These are phyloP conservation scores for Eidolon helvum DNA, from an alignment of 2,113 vertebrate species.

Conservation along the genomic window DNA sequence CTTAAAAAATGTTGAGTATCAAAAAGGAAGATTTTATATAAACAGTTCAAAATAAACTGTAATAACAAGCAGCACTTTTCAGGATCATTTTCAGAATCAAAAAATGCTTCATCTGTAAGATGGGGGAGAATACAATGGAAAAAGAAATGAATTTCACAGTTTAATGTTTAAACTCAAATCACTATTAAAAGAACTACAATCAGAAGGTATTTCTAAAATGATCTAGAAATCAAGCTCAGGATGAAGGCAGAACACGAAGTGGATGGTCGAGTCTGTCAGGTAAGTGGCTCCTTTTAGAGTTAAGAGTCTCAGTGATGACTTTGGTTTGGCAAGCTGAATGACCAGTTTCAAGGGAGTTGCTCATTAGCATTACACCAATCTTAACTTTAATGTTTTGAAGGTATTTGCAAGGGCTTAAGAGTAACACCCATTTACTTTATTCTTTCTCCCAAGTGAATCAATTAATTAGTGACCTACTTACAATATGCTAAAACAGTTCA, in stretches of 20 bases:
- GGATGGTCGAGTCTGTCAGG: background rate
- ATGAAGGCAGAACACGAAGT: background rate
- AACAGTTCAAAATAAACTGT: conserved; percentile 87
- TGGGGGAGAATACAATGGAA: background rate
- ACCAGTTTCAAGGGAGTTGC: background rate
- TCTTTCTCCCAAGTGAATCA: background rate
- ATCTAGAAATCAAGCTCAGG: background rate
- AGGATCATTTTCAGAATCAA: conserved; percentile 82
- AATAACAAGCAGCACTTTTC: conserved; percentile 90
- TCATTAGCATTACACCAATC: background rate
- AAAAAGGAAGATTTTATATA: conserved; percentile 95
- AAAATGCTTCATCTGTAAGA: conserved; percentile 87
- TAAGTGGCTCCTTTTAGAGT: background rate
- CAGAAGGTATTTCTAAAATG: background rate
- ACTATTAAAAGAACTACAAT: background rate
- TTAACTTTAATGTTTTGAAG: background rate
- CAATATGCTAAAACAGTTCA: background rate
- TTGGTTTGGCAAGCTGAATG: background rate
- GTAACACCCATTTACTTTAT: background rate
- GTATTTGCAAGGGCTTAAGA: background rate
- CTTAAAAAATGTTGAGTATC: conserved; percentile 95
- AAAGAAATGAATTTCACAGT: background rate
- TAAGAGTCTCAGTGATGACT: background rate
- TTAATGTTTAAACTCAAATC: background rate
- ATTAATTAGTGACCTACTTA: background rate